Percentiles rank a stretch among this genome's conserved stretches.
These are phyloP conservation scores for Cynocephalus volans DNA, from an alignment of 2,113 vertebrate genomes.

Conservation along the genomic window DNA sequence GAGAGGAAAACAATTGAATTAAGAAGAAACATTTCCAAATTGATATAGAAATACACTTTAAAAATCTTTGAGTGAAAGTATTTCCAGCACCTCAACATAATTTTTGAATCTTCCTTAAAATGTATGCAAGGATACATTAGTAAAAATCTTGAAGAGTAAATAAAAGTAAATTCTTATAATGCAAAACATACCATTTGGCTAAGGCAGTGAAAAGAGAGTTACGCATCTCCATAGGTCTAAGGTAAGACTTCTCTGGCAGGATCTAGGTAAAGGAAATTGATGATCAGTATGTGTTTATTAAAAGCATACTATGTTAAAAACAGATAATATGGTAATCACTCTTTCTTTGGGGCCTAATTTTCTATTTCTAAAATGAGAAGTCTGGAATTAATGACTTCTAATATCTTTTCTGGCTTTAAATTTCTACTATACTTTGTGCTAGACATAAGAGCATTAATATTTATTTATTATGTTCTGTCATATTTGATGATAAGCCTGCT, in stretches of 20 bases:
- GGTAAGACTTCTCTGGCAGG: neutral
- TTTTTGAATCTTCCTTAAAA: slow-evolving; percentile 45
- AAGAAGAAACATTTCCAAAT: slow-evolving; percentile 4
- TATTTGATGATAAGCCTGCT: slow-evolving; percentile 47
- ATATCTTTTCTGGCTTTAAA: neutral
- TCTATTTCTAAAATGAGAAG: slow-evolving; percentile 29
- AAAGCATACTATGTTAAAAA: neutral
- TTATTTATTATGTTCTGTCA: slow-evolving; percentile 48
- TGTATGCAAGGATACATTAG: neutral
- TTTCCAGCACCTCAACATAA: neutral
- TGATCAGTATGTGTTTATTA: neutral
- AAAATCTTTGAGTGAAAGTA: slow-evolving; percentile 11
- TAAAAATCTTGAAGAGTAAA: neutral
- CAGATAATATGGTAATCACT: neutral
- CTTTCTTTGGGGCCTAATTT: neutral
- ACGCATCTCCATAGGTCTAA: neutral
- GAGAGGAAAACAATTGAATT: neutral
- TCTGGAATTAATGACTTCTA: neutral
- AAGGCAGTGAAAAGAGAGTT: neutral
- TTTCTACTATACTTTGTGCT: neutral
- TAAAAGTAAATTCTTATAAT: neutral
- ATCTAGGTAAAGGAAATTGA: slow-evolving; percentile 41
- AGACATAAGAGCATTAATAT: slow-evolving; percentile 25
- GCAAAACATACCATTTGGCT: neutral
- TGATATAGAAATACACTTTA: neutral